These are phyloP conservation scores for Apodemus speciosus DNA, from an alignment of 2,113 vertebrate species.

Conservation along the genomic window DNA sequence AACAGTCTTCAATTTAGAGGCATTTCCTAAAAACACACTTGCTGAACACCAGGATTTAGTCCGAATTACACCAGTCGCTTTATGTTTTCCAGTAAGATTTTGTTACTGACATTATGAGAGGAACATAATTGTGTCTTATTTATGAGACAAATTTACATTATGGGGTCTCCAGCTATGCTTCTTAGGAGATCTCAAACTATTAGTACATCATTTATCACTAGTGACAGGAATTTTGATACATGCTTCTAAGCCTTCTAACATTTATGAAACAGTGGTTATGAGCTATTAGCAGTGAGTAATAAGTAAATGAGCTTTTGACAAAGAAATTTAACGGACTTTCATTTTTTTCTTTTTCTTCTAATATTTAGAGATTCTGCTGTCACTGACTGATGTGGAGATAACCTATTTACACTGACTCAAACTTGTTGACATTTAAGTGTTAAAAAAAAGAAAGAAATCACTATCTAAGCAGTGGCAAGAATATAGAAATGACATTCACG, in stretches of 20 bases:
- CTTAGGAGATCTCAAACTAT: background rate
- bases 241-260: conserved; percentile 53
- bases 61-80: background rate
- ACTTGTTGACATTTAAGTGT: conserved; percentile 82
- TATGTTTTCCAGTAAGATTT: conserved; percentile 41
- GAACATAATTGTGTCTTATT: background rate
- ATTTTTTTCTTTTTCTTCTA: conserved; percentile 56
- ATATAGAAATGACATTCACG: conserved; percentile 77
- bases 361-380: conserved; percentile 69
- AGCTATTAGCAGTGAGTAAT: conserved; percentile 61
- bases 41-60: background rate
- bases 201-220: conserved; percentile 51
- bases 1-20: background rate
- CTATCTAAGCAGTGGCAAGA: conserved; percentile 68
- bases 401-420: conserved; percentile 81
- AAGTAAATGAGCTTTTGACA: conserved; percentile 59
- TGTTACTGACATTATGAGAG: conserved; percentile 27
- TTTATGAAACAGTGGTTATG: conserved; percentile 45
- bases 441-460: conserved; percentile 37
- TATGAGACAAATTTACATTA: conserved; percentile 12
- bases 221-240: conserved; percentile 46
- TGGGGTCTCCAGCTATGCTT: background rate
- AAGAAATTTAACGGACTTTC: conserved; percentile 58
- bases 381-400: conserved; percentile 74
- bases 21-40: background rate